Evolutionary conservation across 1,140 invertebrate genomes (phyloP).

Genomic region (Aphelinus certus): DNA sequence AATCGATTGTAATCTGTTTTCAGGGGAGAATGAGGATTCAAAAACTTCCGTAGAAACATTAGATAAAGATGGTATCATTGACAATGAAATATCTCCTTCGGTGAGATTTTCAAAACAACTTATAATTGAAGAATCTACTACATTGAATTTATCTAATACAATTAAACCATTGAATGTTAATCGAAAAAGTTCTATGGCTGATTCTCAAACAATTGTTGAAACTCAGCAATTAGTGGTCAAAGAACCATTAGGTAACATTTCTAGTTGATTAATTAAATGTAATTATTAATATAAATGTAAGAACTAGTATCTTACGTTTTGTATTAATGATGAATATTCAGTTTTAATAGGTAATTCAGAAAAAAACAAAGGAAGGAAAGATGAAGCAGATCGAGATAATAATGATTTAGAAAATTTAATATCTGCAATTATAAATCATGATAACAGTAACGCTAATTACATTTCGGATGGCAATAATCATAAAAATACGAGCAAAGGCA

Average conservation of each 20-base stretch:
- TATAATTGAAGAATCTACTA: conserved; percentile 51
- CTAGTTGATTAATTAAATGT: conserved; percentile 9
- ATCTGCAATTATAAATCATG: conserved; percentile 81
- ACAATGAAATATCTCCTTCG: conserved; percentile 53
- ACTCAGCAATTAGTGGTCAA: conserved; percentile 17
- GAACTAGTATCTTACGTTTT: neutral
- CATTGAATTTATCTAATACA: neutral
- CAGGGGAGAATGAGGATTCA: conserved; percentile 55
- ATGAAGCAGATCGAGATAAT: conserved; percentile 69
- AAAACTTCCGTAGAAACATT: conserved; percentile 59
- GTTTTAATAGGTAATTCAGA: conserved; percentile 43
- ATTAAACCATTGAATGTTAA: conserved; percentile 3
- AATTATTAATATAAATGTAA: neutral
- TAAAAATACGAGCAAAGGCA: neutral
- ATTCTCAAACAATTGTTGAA: conserved; percentile 17
- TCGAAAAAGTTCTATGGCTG: neutral
- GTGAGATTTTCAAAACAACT: conserved; percentile 62
- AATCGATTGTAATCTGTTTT: conserved; percentile 13
- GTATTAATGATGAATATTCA: conserved; percentile 15
- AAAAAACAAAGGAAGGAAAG: conserved; percentile 46
- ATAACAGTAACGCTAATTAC: conserved; percentile 54
- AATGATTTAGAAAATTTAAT: conserved; percentile 89
- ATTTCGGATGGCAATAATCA: conserved; percentile 15
- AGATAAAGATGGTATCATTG: conserved; percentile 30
- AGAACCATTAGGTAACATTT: conserved; percentile 35